Base-by-base conservation (phyloP, 2,888 invertebrate species). In the Agonopterix subpropinquella region DNA sequence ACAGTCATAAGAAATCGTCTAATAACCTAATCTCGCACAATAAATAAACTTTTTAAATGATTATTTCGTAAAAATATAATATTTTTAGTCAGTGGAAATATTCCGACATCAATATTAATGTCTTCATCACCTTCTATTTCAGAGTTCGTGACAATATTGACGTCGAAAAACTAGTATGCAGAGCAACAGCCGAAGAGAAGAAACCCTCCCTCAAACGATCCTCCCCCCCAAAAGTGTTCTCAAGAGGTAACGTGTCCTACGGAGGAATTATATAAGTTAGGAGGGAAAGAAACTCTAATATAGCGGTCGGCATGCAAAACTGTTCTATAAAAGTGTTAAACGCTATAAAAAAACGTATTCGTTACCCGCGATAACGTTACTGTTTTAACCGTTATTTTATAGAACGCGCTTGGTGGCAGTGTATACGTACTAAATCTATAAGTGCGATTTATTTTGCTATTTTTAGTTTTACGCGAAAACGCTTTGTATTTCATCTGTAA, bases 91-190 rank as follows among this genome's bases (percentile, higher is more conserved):
- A 28, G 28, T 5, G 28, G 1, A 28, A 28, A 5, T 28, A 28
- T 7, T 28, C 5, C 28, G 1, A 28, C 1, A 28, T 28, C 7
- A 28, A 28, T 5, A 7, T 7, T 28, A 7, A 28, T 28, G 1
- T 28, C 28, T 28, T 28, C 5, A 28, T 28, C 28, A 28, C 4
- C 28, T 28, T 28, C 7, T 4, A 28, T 91, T 91, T 11, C 90
- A 95, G 95, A 95, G 86, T 95, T 95, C 78, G 95, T 95, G 79
- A 93, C 93, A 90, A 95, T 95, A 88, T 81, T 95, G 86, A 94
- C 94, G 69, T 92, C 94, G 83, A 94, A 94, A 90, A 94, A 94
- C 91, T 94, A 94, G 91, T 88, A 87, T 81, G 87, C 85, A 78
- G 80, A 75, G 74, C 70, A 71, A 54, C 68, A 67, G 72, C 80